Percentiles rank a stretch among this genome's conserved stretches.
phyloP scores from a whole-genome alignment of 2,888 invertebrate species.

The Polyommatus iphigenia region DNA sequence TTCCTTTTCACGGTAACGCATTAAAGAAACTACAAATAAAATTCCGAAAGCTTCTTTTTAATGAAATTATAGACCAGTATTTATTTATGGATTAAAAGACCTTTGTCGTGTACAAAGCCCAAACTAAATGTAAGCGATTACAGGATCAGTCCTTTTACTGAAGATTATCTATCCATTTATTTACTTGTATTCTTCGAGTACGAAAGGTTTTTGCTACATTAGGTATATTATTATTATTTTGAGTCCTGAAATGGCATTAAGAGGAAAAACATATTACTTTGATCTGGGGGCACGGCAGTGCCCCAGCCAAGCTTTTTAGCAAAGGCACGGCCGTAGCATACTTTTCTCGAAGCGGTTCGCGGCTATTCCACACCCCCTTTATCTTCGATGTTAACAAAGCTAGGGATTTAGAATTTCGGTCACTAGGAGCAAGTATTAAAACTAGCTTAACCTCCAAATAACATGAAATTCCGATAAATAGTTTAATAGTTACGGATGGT shows the following conservation, averaged over 20 bases:
- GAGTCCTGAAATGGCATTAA: not conserved
- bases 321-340: no score
- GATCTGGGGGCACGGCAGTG: no score
- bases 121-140: not conserved
- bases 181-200: not conserved
- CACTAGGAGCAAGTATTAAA: no score
- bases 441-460: no score
- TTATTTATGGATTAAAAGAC: constrained; percentile 16
- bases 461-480: no score
- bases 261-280: not conserved
- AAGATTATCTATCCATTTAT: constrained; percentile 4
- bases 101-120: constrained; percentile 6
- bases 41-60: not conserved
- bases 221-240: not conserved
- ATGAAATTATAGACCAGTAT: constrained; percentile 2
- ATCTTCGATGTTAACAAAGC: no score
- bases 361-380: no score
- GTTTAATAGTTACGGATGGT: no score
- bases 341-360: no score
- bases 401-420: no score
- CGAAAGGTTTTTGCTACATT: not conserved
- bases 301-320: no score
- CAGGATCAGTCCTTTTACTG: constrained; percentile 3
- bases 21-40: constrained; percentile 11
- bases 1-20: not conserved